Evolutionary conservation across 2,113 vertebrate species (phyloP), one percentile per base, ranked within the genome.

Genomic region (Lophura nycthemera): DNA sequence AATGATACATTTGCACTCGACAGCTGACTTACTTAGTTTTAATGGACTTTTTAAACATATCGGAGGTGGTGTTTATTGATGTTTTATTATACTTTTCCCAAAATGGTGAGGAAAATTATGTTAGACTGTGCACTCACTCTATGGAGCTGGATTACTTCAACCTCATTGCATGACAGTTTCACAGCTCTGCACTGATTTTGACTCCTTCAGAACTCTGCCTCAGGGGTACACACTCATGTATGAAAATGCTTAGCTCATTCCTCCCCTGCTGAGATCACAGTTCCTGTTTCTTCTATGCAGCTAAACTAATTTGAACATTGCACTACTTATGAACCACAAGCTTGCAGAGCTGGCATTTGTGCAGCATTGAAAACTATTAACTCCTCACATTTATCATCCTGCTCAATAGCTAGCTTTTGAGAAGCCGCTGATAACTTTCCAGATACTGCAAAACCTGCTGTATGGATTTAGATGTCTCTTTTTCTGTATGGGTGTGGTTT

Each of bases 201-300:
- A 48, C 32, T 34, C 52, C 70, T 84, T 96, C 90, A 86, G 76
- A 95, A 90, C 71, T 95, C 63, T 94, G 48, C 81, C 66, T 89
- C 4, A 30, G 52, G 22, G 32, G 29, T 82, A 83, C 69, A 91
- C 96, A 88, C 5, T 79, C 50, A 88, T 11, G 34, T 56, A 29
- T 47, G 61, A 88, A 86, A 88, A 81, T 45, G 27, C 36, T 95
- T 40, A 79, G n/a, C 47, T 92, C 50, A 69, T 95, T 92, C 92
- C 20, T 89, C 19, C 73, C 38, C 15, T 65, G 32, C 71, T 94
- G 73, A 88, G 42, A 82, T 56, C 56, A 57, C 34, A 81, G 21
- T 69, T 50, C 34, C 60, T 19, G 13, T 54, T 95, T 75, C 66
- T 89, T 20, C 7, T 61, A 34, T 48, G 70, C 32, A 89, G 30